Conservation (phyloP, 2,888 invertebrate species). For the Netelia virgata region DNA sequence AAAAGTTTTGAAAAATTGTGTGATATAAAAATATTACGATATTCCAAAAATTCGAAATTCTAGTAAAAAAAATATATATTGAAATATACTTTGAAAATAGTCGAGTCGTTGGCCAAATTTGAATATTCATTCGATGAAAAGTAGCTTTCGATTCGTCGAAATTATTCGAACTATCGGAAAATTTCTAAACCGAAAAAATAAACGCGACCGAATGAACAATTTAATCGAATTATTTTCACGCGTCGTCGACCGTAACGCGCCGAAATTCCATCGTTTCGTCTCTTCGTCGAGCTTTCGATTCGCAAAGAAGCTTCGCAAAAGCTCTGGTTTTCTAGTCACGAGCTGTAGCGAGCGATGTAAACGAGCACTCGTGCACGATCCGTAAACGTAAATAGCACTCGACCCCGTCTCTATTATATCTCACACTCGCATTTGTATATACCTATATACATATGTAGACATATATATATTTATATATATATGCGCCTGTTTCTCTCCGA, state of each 20-base stretch:
- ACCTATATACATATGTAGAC: background rate
- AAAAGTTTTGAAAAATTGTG: too few species aligned
- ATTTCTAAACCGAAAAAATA: too few species aligned
- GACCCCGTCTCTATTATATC: slow-evolving; percentile 67
- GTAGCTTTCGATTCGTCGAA: too few species aligned
- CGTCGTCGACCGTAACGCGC: background rate
- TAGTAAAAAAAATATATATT: too few species aligned
- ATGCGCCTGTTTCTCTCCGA: slow-evolving; percentile 24
- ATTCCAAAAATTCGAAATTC: too few species aligned
- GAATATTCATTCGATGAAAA: too few species aligned
- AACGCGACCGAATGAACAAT: too few species aligned
- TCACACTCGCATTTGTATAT: slow-evolving; percentile 14
- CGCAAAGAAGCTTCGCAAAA: background rate
- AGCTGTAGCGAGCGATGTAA: slow-evolving; percentile 27
- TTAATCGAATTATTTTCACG: background rate
- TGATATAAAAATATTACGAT: too few species aligned
- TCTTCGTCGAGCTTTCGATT: background rate
- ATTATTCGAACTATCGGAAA: too few species aligned
- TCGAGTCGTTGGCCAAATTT: too few species aligned
- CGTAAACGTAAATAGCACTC: slow-evolving; percentile 72
- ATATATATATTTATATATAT: slow-evolving; percentile 6
- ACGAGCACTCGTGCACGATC: slow-evolving; percentile 64
- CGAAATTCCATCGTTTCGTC: background rate
- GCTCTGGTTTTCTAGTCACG: slow-evolving; percentile 27
- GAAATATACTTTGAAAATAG: too few species aligned